Evolutionary conservation across 2,888 invertebrate genomes (phyloP), one percentile per base, ranked within the genome.

Genomic region (Tetropium fuscum): DNA sequence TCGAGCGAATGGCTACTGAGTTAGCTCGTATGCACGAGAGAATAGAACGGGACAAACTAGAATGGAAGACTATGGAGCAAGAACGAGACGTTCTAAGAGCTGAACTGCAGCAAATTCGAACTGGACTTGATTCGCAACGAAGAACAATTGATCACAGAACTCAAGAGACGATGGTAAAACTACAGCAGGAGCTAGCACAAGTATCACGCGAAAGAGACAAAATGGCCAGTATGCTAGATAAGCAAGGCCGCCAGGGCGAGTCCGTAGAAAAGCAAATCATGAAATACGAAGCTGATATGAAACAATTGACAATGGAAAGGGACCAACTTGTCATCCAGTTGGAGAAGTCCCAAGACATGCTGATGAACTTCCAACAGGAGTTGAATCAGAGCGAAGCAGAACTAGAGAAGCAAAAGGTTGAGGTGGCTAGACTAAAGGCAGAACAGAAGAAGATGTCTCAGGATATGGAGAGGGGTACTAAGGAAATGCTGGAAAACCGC

Each of bases 281-380:
- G 48, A 94, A 94, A 80, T 83, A 94, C 70, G 95, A 95, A 79
- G 88, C 88, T 0, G 95, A 95, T 66, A 88, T 93, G 54, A 94
- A 94, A 74, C 94, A 95, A 80, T 80, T 95, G 73, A 91, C 92
- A 11, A 88, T 92, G 66, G 95, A 95, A 79, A 81, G 93, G 44
- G 95, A 95, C 79, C 95, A 95, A 80, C 81, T 96, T 63, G 94
- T 95, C 1, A 88, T 91, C 66, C 95, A 95, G 79, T 80, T 96
- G 77, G 95, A 95, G 80, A 95, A 96, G 83, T 94, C 94, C 34
- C 95, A 95, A 80, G 94, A 95, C 71, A 94, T 95, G 89, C 83
- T 96, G 58, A 91, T 95, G 81, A 94, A 94, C 81, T 95, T 95
- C 91, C 95, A 95, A 80, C 91, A 94, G 78, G 95, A 95, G 78